These are phyloP conservation scores for Cremastinae sp. DNA, from an alignment of 2,888 invertebrate species.

Conservation along the genomic window DNA sequence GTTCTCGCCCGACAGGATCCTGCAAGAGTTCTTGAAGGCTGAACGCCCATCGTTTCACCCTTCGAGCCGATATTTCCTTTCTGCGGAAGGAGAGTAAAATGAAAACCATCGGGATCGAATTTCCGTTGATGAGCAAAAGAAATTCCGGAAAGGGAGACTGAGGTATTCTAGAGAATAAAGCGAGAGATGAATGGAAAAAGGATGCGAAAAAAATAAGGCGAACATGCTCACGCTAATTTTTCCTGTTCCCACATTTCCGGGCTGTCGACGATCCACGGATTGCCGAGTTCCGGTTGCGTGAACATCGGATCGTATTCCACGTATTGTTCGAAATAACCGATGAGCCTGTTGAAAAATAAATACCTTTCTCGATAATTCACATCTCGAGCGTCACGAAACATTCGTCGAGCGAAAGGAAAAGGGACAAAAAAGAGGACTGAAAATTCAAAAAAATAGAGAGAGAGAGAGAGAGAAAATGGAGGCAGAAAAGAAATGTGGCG, in stretches of 20 bases:
- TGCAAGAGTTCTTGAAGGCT: conserved; percentile 95
- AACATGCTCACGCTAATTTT: conserved; percentile 87
- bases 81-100: conserved; percentile 79
- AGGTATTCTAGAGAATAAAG: too few relatives aligned
- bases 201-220: too few relatives aligned
- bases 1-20: conserved; percentile 97
- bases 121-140: conserved; percentile 1
- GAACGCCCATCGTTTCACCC: conserved; percentile 98
- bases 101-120: conserved; percentile 4
- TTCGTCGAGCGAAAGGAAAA: conserved; percentile 34
- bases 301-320: conserved; percentile 97
- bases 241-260: conserved; percentile 99
- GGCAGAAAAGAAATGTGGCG: conserved; percentile 19
- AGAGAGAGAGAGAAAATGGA: not conserved
- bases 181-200: too few relatives aligned
- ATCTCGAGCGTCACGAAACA: conserved; percentile 43
- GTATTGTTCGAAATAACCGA: conserved; percentile 97
- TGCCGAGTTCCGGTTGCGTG: conserved; percentile 94
- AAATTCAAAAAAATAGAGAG: conserved; percentile 15
- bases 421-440: conserved; percentile 11
- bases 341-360: conserved; percentile 84
- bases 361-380: conserved; percentile 12
- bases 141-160: not conserved
- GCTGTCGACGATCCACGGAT: conserved; percentile 98
- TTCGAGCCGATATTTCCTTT: conserved; percentile 95